These are phyloP conservation scores for Delia radicum DNA, from an alignment of 1,140 invertebrate genomes.

Conservation along the genomic window DNA sequence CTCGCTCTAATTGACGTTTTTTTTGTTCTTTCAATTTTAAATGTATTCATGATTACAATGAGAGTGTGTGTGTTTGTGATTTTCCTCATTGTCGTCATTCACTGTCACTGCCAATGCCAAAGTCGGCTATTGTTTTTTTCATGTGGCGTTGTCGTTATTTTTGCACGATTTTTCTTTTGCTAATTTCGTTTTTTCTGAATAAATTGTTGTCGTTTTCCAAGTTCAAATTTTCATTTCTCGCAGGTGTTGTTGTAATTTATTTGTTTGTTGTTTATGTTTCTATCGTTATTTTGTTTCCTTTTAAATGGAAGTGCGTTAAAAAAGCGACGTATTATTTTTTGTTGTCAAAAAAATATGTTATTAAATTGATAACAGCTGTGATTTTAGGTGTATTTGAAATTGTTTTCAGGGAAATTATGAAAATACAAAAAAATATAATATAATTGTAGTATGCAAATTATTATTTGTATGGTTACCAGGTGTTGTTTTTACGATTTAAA, in stretches of 20 bases:
- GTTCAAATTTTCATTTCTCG: not conserved
- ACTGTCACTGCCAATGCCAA: conserved; percentile 22
- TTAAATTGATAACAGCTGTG: too few relatives aligned
- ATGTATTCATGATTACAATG: not conserved
- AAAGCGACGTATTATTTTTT: not conserved
- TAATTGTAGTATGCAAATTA: too few relatives aligned
- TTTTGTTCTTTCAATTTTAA: not conserved
- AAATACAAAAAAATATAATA: too few relatives aligned
- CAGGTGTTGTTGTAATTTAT: not conserved
- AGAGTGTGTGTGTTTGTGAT: conserved; percentile 3
- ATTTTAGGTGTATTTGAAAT: too few relatives aligned
- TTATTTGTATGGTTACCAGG: too few relatives aligned
- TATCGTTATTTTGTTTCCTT: not conserved
- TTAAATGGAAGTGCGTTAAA: not conserved
- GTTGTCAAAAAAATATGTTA: too few relatives aligned
- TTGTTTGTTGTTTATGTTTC: not conserved
- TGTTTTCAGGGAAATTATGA: too few relatives aligned
- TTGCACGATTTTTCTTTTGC: too few relatives aligned
- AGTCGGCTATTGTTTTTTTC: not conserved
- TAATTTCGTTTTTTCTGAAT: too few relatives aligned
- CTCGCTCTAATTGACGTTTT: not conserved
- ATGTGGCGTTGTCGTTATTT: not conserved
- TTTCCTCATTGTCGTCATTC: conserved; percentile 23
- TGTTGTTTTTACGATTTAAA: too few relatives aligned
- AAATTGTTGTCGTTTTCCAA: too few relatives aligned